Evolutionary conservation across 2,113 vertebrate genomes (phyloP).

Genomic region (Crypturellus undulatus): DNA sequence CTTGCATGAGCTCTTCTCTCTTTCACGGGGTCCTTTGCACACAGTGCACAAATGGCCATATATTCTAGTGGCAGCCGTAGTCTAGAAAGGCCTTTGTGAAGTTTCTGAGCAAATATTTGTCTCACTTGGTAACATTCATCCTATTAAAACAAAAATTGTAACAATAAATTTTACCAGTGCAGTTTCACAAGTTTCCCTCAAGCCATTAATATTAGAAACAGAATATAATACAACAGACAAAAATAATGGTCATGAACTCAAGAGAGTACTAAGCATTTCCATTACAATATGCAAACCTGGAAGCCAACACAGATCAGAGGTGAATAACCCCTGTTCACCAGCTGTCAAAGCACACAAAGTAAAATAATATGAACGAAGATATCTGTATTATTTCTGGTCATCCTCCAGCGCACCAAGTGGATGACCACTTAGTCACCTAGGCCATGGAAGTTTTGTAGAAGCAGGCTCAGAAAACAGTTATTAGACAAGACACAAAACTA

Average conservation of each 20-base stretch:
- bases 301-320: neutral
- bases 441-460: neutral
- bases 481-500: neutral
- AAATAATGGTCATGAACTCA: neutral
- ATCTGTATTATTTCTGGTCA: neutral
- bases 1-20: constrained; percentile 96
- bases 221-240: neutral
- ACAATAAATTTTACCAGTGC: neutral
- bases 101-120: constrained; percentile 97
- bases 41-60: constrained; percentile 96
- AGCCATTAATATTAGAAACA: neutral
- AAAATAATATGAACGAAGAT: neutral
- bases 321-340: neutral
- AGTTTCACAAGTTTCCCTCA: neutral
- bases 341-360: neutral
- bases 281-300: neutral
- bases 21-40: constrained; percentile 98
- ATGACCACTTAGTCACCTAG: neutral
- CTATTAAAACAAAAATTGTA: constrained; percentile 71
- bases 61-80: constrained; percentile 96
- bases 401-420: neutral
- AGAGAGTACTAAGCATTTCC: neutral
- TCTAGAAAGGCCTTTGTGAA: constrained; percentile 95
- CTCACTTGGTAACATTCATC: constrained; percentile 99
- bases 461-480: neutral